Conservation (phyloP, 2,888 invertebrate genomes). For the Tribolium freemani region DNA sequence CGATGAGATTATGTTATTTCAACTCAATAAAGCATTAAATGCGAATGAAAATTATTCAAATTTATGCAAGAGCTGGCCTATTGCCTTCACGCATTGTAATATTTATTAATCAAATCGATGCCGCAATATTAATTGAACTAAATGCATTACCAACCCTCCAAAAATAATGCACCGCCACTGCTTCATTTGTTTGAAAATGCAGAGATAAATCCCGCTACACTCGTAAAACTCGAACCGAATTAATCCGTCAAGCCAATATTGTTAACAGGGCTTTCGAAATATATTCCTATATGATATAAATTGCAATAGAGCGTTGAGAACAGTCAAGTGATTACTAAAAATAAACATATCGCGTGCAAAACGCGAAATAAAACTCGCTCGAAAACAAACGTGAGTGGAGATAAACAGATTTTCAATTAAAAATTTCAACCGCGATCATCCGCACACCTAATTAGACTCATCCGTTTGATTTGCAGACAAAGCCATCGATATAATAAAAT, state of each 20-base stretch:
- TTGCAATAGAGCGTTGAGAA: slow-evolving; percentile 24
- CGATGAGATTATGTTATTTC: slow-evolving; percentile 7
- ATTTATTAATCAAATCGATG: slow-evolving; percentile 5
- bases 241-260: slow-evolving; percentile 36
- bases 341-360: slow-evolving; percentile 36
- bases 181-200: slow-evolving; percentile 5
- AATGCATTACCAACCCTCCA: not conserved
- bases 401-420: slow-evolving; percentile 40
- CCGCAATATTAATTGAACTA: not conserved
- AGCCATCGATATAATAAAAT: slow-evolving; percentile 19
- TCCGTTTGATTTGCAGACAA: slow-evolving; percentile 33
- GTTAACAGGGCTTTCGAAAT: slow-evolving; percentile 34
- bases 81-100: slow-evolving; percentile 8
- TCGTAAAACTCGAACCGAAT: slow-evolving; percentile 26
- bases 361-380: slow-evolving; percentile 18
- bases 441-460: slow-evolving; percentile 28
- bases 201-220: not conserved
- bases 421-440: slow-evolving; percentile 27
- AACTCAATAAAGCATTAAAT: slow-evolving; percentile 5
- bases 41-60: not conserved
- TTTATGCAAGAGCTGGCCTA: not conserved
- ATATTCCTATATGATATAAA: slow-evolving; percentile 23
- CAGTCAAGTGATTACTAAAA: slow-evolving; percentile 36
- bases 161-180: not conserved
- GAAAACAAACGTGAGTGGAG: slow-evolving; percentile 24